Percentiles rank a stretch among this genome's conserved stretches.
Conservation (phyloP, 2,888 invertebrate genomes). For the Drosophila falleni region DNA sequence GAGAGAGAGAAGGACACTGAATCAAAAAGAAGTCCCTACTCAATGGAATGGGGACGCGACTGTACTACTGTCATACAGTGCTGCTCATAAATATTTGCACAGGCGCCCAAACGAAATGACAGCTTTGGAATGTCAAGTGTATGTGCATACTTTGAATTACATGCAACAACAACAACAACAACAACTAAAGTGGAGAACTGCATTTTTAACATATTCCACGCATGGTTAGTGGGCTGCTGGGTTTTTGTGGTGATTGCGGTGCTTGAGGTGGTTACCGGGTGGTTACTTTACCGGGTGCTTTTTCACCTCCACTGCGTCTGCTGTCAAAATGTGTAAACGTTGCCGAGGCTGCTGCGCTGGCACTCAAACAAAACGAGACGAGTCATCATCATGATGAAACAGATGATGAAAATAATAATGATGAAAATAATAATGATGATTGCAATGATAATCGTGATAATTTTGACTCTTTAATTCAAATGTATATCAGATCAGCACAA, state of each 20-base stretch:
- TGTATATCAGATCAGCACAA: conserved; percentile 44
- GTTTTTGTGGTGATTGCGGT: conserved; percentile 41
- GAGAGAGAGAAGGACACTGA: background rate
- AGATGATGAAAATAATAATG: conserved; percentile 26
- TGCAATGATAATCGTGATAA: conserved; percentile 42
- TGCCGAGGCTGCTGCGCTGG: conserved; percentile 31
- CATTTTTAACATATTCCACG: conserved; percentile 62
- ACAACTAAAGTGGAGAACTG: conserved; percentile 31
- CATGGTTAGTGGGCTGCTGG: conserved; percentile 41
- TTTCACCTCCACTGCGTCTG: conserved; percentile 46
- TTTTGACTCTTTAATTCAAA: conserved; percentile 64
- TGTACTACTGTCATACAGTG: conserved; percentile 20
- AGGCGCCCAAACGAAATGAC: conserved; percentile 63
- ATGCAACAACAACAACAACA: conserved; percentile 30
- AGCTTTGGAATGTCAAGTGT: conserved; percentile 68
- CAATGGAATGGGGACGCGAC: background rate
- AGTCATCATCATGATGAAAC: background rate
- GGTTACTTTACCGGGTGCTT: conserved; percentile 16
- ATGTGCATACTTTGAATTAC: conserved; percentile 63
- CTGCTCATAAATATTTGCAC: conserved; percentile 69
- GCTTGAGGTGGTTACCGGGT: background rate
- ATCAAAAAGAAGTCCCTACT: background rate
- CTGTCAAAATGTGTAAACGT: conserved; percentile 61
- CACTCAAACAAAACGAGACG: conserved; percentile 63
- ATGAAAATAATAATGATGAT: conserved; percentile 30